Conservation (phyloP, 2,888 invertebrate genomes). For the Celastrina argiolus region DNA sequence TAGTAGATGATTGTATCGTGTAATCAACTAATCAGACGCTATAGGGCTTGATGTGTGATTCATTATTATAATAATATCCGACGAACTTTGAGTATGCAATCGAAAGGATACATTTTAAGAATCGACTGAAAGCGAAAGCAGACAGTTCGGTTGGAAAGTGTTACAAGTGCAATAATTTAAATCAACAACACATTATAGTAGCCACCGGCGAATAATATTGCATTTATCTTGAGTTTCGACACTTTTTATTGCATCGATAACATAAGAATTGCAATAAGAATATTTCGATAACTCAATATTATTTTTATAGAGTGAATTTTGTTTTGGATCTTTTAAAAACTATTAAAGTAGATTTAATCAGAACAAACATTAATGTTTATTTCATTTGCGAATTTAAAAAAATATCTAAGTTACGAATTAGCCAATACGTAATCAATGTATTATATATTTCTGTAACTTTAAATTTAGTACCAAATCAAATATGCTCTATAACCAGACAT, state of each 20-base stretch:
- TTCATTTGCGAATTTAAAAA: no score
- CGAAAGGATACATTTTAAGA: background rate
- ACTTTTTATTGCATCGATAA: background rate
- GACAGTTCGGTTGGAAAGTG: slow-evolving; percentile 21
- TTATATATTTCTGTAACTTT: no score
- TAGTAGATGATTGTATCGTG: background rate
- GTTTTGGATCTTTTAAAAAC: background rate
- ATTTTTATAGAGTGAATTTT: background rate
- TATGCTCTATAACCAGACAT: no score
- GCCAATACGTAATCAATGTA: no score
- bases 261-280: background rate
- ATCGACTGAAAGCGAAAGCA: slow-evolving; percentile 19
- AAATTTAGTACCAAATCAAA: no score
- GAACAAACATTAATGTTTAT: background rate
- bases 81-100: background rate
- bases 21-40: background rate
- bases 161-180: slow-evolving; percentile 22
- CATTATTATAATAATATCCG: background rate
- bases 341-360: background rate
- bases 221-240: background rate
- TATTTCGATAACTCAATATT: background rate
- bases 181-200: slow-evolving; percentile 8
- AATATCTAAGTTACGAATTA: no score
- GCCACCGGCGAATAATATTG: background rate
- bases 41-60: background rate